A percentile compares a stretch with the other conserved stretches of the same genome.
phyloP scores from a whole-genome alignment of 2,888 invertebrate genomes.

The Globia sparganii region DNA sequence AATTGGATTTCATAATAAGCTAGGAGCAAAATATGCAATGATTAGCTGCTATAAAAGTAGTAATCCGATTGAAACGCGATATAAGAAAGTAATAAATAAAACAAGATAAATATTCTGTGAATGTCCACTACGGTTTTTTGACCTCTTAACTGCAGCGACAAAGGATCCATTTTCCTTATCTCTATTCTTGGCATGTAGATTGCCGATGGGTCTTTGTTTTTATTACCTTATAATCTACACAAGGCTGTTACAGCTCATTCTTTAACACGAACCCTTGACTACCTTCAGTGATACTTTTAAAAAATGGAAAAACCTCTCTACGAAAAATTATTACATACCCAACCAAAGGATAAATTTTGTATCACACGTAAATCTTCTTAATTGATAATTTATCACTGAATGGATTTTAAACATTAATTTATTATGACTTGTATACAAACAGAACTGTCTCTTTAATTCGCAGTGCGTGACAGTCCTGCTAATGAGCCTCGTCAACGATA shows the following conservation, averaged over 20 bases:
- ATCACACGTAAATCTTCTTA: constrained; percentile 2
- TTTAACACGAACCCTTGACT: constrained; percentile 4
- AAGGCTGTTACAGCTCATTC: neutral
- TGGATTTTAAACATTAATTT: constrained; percentile 19
- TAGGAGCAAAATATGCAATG: constrained; percentile 22
- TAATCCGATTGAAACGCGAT: constrained; percentile 1
- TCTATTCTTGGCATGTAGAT: constrained; percentile 25
- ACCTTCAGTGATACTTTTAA: neutral
- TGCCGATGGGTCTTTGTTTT: constrained; percentile 37
- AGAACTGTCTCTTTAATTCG: constrained; percentile 8
- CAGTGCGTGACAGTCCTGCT: constrained; percentile 16
- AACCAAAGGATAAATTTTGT: neutral
- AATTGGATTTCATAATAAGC: constrained; percentile 62
- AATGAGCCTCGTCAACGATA: constrained; percentile 16
- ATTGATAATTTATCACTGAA: constrained; percentile 4
- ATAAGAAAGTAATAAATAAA: constrained; percentile 26
- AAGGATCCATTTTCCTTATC: constrained; percentile 41
- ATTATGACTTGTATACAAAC: constrained; percentile 1
- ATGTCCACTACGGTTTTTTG: constrained; percentile 36
- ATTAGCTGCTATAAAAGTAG: constrained; percentile 40
- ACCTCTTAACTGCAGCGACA: constrained; percentile 24
- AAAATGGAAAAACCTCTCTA: neutral
- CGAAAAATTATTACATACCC: neutral
- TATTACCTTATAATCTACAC: constrained; percentile 2
- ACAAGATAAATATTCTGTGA: constrained; percentile 19